phyloP scores from a whole-genome alignment of 2,113 vertebrate genomes.

The Tachuris rubrigastra region DNA sequence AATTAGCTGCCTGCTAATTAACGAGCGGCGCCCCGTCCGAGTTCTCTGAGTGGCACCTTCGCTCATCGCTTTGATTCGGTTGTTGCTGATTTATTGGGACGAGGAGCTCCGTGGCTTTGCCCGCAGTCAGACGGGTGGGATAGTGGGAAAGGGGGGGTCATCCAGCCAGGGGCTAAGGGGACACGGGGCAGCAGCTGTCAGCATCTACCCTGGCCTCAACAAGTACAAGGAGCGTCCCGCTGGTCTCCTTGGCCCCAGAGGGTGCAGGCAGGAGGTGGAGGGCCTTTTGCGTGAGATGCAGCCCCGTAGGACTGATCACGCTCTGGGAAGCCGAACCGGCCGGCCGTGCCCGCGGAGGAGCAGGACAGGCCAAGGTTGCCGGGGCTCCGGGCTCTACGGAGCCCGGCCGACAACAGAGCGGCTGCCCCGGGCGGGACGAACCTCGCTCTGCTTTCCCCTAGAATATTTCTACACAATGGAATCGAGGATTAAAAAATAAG shows the following conservation, averaged over 20 bases:
- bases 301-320: not conserved
- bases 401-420: not conserved
- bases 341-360: too few relatives aligned
- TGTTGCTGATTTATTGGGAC: not conserved
- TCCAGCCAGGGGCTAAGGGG: not conserved
- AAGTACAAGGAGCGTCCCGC: not conserved
- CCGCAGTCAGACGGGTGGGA: not conserved
- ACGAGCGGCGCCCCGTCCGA: conserved; percentile 69
- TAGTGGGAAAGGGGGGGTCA: not conserved
- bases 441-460: not conserved
- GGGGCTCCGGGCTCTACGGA: not conserved
- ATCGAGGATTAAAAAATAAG: conserved; percentile 37
- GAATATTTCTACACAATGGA: conserved; percentile 34
- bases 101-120: not conserved
- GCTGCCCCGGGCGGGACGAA: not conserved
- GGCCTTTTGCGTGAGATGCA: not conserved
- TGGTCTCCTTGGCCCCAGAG: not conserved
- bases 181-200: not conserved
- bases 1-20: conserved; percentile 88
- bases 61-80: conserved; percentile 75
- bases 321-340: not conserved
- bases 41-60: conserved; percentile 79
- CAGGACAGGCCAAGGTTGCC: not conserved
- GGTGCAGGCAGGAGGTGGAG: not conserved
- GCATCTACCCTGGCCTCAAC: not conserved